Percentiles rank a stretch among this genome's conserved stretches.
Conservation (phyloP, 2,888 invertebrate species). For the Lasioglossum vierecki region DNA sequence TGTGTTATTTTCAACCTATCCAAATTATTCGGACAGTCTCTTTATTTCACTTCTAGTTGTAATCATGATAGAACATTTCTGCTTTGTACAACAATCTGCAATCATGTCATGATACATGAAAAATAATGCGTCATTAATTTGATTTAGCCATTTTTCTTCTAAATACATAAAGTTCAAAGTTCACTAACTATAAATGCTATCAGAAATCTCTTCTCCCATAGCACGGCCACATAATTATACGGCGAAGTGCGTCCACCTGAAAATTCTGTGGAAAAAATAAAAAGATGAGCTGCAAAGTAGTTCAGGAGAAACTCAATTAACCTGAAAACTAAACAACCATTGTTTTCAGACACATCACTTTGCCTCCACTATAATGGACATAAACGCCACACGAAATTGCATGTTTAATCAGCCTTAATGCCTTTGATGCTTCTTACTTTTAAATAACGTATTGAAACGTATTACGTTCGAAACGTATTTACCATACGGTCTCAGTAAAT, state of each 20-base stretch:
- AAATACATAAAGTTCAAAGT: background rate
- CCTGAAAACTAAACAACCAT: background rate
- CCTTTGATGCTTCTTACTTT: background rate
- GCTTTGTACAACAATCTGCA: background rate
- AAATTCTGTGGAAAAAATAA: background rate
- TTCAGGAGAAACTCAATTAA: background rate
- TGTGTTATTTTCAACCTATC: background rate
- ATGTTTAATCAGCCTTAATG: constrained; percentile 1
- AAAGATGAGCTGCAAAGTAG: background rate
- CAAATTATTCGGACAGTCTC: background rate
- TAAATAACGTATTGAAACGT: no score
- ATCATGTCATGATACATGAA: background rate
- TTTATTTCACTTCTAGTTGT: background rate
- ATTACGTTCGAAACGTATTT: no score
- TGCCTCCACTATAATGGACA: background rate
- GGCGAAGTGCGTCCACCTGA: background rate
- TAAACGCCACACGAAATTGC: background rate
- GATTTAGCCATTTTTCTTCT: background rate
- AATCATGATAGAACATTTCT: background rate
- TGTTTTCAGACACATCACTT: background rate
- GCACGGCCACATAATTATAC: background rate
- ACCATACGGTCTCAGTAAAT: background rate
- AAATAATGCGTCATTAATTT: background rate
- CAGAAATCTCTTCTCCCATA: background rate
- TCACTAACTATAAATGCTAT: background rate